These are phyloP conservation scores for Harpalus rufipes DNA, from an alignment of 2,888 invertebrate species.

Conservation along the genomic window DNA sequence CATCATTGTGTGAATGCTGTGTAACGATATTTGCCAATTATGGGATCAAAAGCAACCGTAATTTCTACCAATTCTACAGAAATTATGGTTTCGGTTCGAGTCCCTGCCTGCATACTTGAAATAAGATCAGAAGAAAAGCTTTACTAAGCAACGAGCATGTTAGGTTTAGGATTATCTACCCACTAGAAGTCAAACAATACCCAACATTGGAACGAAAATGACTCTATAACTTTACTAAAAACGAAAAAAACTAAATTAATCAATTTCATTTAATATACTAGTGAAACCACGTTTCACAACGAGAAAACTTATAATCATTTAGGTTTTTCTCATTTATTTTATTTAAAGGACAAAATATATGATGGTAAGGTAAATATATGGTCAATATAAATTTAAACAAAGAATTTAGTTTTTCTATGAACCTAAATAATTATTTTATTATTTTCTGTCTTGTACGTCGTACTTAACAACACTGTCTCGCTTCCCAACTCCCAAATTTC, in stretches of 20 bases:
- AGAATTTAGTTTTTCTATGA: background rate
- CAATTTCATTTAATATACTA: conserved; percentile 12
- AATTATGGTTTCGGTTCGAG: conserved; percentile 76
- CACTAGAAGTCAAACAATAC: conserved; percentile 63
- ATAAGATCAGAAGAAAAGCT: conserved; percentile 73
- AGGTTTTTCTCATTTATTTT: background rate
- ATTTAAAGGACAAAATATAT: too few species aligned
- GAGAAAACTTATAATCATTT: background rate
- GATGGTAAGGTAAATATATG: too few species aligned
- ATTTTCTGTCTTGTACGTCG: background rate
- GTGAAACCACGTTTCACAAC: conserved; percentile 7
- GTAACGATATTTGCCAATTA: conserved; percentile 38
- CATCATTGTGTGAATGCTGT: conserved; percentile 20
- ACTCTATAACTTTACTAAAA: conserved; percentile 52
- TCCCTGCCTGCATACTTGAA: conserved; percentile 76
- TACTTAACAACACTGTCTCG: conserved; percentile 47
- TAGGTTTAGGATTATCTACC: conserved; percentile 64
- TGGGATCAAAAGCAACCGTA: conserved; percentile 59
- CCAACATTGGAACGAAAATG: conserved; percentile 55
- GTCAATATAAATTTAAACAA: too few species aligned
- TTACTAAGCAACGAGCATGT: conserved; percentile 76
- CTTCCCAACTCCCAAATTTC: conserved; percentile 29
- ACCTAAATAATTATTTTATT: background rate
- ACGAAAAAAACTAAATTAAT: conserved; percentile 54
- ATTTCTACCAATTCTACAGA: conserved; percentile 57